Base-by-base conservation (phyloP, 2,797 vertebrate genomes). In the Microhierax caerulescens region DNA sequence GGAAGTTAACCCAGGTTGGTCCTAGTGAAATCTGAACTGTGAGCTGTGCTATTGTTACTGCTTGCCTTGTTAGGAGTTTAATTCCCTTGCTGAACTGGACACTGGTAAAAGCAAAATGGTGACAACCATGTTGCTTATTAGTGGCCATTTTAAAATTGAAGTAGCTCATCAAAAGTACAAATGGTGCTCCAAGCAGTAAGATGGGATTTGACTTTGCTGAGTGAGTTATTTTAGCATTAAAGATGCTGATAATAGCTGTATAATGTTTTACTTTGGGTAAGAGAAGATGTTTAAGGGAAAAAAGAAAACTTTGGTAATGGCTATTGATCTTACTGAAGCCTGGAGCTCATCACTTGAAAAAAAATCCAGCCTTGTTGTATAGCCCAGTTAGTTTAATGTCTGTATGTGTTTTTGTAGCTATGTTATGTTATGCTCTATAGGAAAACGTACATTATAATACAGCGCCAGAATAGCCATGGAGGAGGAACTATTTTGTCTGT, bases 1-100 rank as follows among this genome's bases (percentile, higher is more conserved):
- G 34, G 99, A 99, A 97, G 99, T 99, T 79, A 99, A 99, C 97
- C 99, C 99, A 98, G 99, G 99, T 99, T 96, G 54, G 97, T 94
- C 57, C 30, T 51, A 79, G 54, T 36, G 47, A 36, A 17, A n/a
- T 53, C 34, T 28, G 30, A 77, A 57, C 43, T 85, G 25, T 54
- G 65, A 63, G 37, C 83, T 89, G 19, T 64, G 43, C 77, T 86
- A 1, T 39, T 9, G 1, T 36, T 84, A 34, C 45, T 56, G 30
- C n/a, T 85, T 64, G 60, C 37, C 30, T 63, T 50, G 12, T 54
- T 30, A 16, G 2, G 6, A 37, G 7, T 67, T 78, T 74, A 68
- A 67, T 48, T 63, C 19, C 32, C 21, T n/a, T 54, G 63, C 47
- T 86, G 63, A 90, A 20, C 1, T 43, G 37, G 41, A 41, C 37